phyloP scores from a whole-genome alignment of 2,797 vertebrate species.

The Distichodus sexfasciatus region DNA sequence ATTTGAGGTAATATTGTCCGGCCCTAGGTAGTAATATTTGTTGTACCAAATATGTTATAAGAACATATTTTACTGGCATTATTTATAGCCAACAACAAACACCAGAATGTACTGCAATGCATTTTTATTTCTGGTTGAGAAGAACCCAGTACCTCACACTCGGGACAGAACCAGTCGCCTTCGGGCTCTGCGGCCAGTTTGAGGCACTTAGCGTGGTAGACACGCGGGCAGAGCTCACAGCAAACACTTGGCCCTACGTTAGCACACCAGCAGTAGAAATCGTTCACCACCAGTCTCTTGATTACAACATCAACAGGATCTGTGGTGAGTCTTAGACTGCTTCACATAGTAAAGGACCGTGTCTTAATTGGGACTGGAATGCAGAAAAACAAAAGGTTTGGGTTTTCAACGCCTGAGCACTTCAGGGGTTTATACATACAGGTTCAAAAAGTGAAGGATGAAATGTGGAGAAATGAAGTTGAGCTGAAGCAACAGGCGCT shows the following conservation, averaged over 20 bases:
- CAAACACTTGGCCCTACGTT: constrained; percentile 98
- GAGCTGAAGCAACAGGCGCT: no score
- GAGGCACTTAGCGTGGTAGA: constrained; percentile 96
- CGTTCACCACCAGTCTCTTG: constrained; percentile 99
- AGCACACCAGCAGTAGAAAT: constrained; percentile 99
- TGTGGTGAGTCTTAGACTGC: constrained; percentile 84
- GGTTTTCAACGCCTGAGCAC: constrained; percentile 83
- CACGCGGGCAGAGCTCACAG: constrained; percentile 93
- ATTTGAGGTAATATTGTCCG: no score
- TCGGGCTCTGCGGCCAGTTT: constrained; percentile 91
- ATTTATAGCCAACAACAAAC: no score
- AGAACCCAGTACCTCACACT: constrained; percentile 83
- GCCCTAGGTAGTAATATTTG: no score
- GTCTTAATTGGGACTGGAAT: constrained; percentile 99
- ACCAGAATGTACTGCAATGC: no score
- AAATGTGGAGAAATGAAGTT: constrained; percentile 34
- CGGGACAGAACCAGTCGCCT: constrained; percentile 99
- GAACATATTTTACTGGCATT: no score
- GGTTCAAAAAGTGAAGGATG: constrained; percentile 49
- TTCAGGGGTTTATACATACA: constrained; percentile 59
- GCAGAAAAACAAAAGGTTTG: constrained; percentile 87
- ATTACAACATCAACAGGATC: constrained; percentile 99
- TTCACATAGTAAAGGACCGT: constrained; percentile 99
- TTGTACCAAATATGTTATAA: no score
- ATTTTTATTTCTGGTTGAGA: neutral